Base-by-base conservation (phyloP, 1,140 invertebrate species). In the Dreissena polymorpha region DNA sequence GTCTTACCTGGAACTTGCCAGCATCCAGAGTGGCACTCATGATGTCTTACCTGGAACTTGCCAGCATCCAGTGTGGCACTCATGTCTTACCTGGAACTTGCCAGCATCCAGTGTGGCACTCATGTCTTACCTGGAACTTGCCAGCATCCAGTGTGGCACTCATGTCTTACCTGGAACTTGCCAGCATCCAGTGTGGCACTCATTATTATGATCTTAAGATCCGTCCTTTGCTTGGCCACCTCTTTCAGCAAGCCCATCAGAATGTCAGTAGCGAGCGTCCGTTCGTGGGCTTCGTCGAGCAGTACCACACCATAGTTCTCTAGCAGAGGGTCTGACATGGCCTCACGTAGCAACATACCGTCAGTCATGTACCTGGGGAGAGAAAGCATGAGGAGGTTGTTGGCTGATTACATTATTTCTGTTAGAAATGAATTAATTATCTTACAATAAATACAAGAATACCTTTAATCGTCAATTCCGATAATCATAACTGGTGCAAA, bases 121-220 rank as follows among this genome's bases (percentile, higher is more conserved):
- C n/a, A n/a, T n/a, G n/a, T n/a, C 2, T 39, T 39, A 39, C 39
- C 39, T 39, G 39, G 8, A 39, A 39, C 39, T 39, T 39, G n/a
- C n/a, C n/a, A n/a, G n/a, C n/a, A 55, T 55, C 18, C 12, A 55
- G 53, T 55, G 12, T 18, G 12, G 18, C 53, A 55, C 12, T 12
- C 53, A 55, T 55, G 12, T 12, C 53, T 88, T 88, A 95, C 94
- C 93, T 99, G 98, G 93, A 99, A 99, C 93, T 99, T 99, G 8
- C 98, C 99, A 70, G 99, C 98, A 94, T 99, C 99, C n/a, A 99
- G 94, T 0, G 99, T 99, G 18, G 99, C 99, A 90, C 98, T 99
- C 99, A 99, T 99, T 90, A 99, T 97, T 86, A 99, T 97, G 69
- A 99, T 95, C 94, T 99, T 99, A 16, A 99, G 94, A 94, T 99